Base-by-base conservation (phyloP, 1,140 invertebrate species). In the Pararge aegeria region DNA sequence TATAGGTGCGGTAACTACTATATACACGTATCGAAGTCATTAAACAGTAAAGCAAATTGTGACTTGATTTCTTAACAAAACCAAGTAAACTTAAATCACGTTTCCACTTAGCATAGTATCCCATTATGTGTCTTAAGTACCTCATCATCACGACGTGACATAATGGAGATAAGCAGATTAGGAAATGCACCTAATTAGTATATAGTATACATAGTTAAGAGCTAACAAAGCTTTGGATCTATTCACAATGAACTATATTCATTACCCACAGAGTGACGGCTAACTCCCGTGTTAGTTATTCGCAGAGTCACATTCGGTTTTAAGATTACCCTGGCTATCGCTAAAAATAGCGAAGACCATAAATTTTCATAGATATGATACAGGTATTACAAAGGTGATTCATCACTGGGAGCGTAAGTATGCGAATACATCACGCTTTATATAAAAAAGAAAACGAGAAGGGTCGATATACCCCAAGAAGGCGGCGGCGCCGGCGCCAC, bases 361-460 rank as follows among this genome's bases (percentile, higher is more conserved):
- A 5, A 55, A 24, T 15, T 64, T 59, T 42, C 51, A 55, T 59
- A 64, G 53, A 49, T 46, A 62, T 60, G 37, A 51, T 48, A 48
- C 42, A 13, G 15, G 34, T 50, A 69, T 58, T 38, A 20, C 49
- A 21, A 50, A 48, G 52, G 55, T 69, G 68, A 76, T 71, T 73
- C 66, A 69, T 67, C 66, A 66, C 46, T 51, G 49, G 27, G 29
- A 16, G 13, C 16, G 6, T 42, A 60, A 62, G 37, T 60, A 53
- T 38, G 29, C 52, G 49, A 68, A 49, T 46, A 59, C 66, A 55
- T 68, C 57, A 64, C 63, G 55, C 61, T 51, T 52, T 49, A 62
- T 61, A 46, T 63, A 75, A 80, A 78, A 79, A 71, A 68, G 59
- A 55, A 72, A 75, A 74, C 71, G 65, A 55, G 63, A 75, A 73